A percentile compares a stretch with the other conserved stretches of the same genome.
These are phyloP conservation scores for Sipha flava DNA, from an alignment of 1,140 invertebrate species.

Conservation along the genomic window DNA sequence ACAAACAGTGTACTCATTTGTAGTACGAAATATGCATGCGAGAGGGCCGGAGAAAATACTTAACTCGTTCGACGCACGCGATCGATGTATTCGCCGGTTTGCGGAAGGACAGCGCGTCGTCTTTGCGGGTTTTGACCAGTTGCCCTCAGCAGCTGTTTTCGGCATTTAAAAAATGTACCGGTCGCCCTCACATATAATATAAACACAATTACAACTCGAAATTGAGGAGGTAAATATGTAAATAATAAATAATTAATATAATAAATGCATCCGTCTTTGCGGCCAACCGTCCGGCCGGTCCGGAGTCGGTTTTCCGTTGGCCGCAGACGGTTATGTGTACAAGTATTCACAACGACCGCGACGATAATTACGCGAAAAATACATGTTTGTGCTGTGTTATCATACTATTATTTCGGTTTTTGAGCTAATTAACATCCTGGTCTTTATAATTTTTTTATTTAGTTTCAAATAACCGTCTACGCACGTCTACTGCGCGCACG, in stretches of 20 bases:
- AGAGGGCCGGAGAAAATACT: too few species aligned
- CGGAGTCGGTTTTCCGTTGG: not conserved
- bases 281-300: too few species aligned
- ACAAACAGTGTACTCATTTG: not conserved
- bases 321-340: not conserved
- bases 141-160: too few species aligned
- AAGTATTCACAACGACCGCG: too few species aligned
- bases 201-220: too few species aligned
- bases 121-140: too few species aligned
- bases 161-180: too few species aligned
- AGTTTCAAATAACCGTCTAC: not conserved
- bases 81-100: not conserved
- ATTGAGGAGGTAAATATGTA: too few species aligned
- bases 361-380: not conserved
- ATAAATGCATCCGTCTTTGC: too few species aligned
- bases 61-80: not conserved
- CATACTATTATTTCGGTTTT: not conserved
- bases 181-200: too few species aligned
- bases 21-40: too few species aligned
- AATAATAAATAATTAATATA: too few species aligned
- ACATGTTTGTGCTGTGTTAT: not conserved
- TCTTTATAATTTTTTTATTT: not conserved
- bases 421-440: slow-evolving; percentile 19
- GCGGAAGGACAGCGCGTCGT: not conserved
- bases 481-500: not conserved